Evolutionary conservation across 2,797 vertebrate species (phyloP), one percentile per base, ranked within the genome.

Genomic region (Hybognathus amarus): DNA sequence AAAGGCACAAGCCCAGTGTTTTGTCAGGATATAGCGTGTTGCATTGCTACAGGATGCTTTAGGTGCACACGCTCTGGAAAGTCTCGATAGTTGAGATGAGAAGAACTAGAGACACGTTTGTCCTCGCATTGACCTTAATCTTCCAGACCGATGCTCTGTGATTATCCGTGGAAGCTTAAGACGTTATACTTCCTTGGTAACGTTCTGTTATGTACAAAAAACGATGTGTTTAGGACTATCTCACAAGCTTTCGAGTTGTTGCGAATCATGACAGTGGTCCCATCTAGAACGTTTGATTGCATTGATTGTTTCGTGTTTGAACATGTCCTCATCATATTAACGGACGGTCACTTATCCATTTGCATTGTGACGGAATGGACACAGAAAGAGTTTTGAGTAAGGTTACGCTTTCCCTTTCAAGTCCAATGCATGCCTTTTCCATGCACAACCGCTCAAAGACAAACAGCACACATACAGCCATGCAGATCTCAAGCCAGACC

Each of bases 401-500:
- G 40, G n/a, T 63, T 73, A 76, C 20, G 33, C 50, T 56, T 73
- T 30, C 50, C 83, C 8, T 30, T 47, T 69, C 61, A 20, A 30
- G 24, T 30, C 61, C 69, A 78, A 74, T 86, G 77, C 86, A 76
- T 83, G 83, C 81, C 80, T 68, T 24, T 88, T 85, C 79, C 83
- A 86, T 83, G 82, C 86, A 88, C 84, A 86, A 56, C 40, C 47
- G n/a, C 40, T 78, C 66, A 71, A 83, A 88, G 77, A 84, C 59
- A 83, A 79, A 87, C 84, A 87, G 70, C 85, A 79, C 75, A 84
- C 45, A 87, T 63, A 79, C 83, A 82, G 77, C 79, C 74, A 81
- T 66, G 66, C 63, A 76, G 79, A 84, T 83, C 33, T 75, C n/a
- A 52, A 64, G 68, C 79, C 79, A 80, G 70, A 82, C 38, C 69